phyloP scores from a whole-genome alignment of 2,113 vertebrate genomes.

The Oncorhynchus nerka region DNA sequence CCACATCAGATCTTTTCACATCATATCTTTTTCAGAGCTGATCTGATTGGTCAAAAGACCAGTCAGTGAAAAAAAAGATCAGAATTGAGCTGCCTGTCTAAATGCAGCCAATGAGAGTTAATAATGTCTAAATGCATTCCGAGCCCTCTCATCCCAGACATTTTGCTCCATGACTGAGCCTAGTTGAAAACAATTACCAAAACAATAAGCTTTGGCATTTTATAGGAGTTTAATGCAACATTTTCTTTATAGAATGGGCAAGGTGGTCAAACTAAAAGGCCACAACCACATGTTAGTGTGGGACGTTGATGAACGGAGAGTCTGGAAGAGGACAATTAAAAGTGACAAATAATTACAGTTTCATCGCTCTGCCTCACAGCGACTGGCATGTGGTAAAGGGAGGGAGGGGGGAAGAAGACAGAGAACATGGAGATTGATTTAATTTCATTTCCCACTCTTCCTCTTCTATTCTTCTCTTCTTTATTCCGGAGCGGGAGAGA shows the following conservation, averaged over 20 bases:
- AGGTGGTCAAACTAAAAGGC: neutral
- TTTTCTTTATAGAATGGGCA: neutral
- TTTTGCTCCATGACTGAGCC: conserved; percentile 10
- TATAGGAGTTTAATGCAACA: neutral
- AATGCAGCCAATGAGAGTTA: neutral
- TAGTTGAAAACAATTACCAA: neutral
- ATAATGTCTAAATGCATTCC: conserved; percentile 14
- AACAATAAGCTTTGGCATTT: neutral
- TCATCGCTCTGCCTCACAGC: conserved; percentile 24
- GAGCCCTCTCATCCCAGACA: neutral
- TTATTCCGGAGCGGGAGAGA: neutral
- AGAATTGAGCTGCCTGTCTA: no score
- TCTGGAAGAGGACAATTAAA: conserved; percentile 18
- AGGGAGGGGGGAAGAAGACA: neutral
- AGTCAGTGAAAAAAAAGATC: no score
- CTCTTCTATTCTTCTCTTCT: neutral
- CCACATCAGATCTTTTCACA: no score
- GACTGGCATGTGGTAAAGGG: neutral
- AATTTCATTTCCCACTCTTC: neutral
- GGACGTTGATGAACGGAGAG: conserved; percentile 1
- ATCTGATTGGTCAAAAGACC: no score
- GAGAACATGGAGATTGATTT: neutral
- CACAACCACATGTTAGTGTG: conserved; percentile 7
- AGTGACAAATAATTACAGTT: conserved; percentile 40
- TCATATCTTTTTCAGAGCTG: no score